phyloP scores from a whole-genome alignment of 2,797 vertebrate genomes.

The Mus minutoides region DNA sequence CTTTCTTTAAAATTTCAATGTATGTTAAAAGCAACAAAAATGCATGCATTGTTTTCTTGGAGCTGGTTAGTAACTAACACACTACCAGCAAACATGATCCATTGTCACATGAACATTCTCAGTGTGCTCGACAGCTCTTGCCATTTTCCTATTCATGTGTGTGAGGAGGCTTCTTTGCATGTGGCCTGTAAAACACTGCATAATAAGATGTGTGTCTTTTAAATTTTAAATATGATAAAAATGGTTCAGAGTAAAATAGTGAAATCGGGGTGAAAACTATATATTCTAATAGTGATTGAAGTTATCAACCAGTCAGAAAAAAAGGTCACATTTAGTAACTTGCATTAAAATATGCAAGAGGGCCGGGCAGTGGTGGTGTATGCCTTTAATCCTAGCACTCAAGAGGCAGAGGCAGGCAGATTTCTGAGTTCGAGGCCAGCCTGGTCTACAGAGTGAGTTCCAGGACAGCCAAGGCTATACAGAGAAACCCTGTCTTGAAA shows the following conservation, averaged over 20 bases:
- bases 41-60: not conserved
- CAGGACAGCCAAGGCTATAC: no score
- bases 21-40: not conserved
- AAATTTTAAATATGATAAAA: constrained; percentile 31
- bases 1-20: constrained; percentile 30
- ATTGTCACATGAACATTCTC: not conserved
- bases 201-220: not conserved
- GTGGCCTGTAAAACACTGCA: not conserved
- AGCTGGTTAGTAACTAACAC: not conserved
- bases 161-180: not conserved
- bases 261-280: constrained; percentile 14
- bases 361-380: no score
- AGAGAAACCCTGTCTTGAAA: no score
- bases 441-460: no score
- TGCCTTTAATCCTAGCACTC: no score
- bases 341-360: not conserved
- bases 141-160: not conserved
- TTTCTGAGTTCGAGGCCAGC: no score
- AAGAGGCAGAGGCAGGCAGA: no score
- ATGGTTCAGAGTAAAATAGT: not conserved
- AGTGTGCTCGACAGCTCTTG: not conserved
- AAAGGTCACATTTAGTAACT: not conserved
- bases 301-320: not conserved
- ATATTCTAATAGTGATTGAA: constrained; percentile 26
- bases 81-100: not conserved